Evolutionary conservation across 1,140 invertebrate genomes (phyloP).

Genomic region (Homalodisca vitripennis): DNA sequence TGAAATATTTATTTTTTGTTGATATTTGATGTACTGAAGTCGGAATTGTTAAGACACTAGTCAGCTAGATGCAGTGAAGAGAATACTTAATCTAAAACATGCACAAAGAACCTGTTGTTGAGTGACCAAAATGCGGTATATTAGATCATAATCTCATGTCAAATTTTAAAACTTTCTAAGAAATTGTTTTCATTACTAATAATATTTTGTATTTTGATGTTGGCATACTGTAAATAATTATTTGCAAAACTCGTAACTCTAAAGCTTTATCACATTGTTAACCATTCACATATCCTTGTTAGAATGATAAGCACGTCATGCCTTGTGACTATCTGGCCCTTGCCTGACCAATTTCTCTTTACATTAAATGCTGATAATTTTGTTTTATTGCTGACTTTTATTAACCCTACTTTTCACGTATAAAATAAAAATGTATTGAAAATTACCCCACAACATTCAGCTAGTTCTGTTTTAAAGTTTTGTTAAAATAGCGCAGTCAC

Average conservation of each 20-base stretch:
- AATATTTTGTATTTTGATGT: conserved; percentile 33
- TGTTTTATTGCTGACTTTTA: neutral
- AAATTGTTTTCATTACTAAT: conserved; percentile 22
- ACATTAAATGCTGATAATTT: conserved; percentile 35
- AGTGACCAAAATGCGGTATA: conserved; percentile 35
- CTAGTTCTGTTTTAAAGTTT: too few species aligned
- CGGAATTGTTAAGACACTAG: conserved; percentile 21
- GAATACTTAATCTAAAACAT: conserved; percentile 29
- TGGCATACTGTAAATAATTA: conserved; percentile 30
- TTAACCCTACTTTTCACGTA: too few species aligned
- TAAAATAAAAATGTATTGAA: too few species aligned
- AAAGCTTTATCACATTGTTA: conserved; percentile 36
- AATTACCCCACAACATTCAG: too few species aligned
- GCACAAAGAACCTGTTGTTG: conserved; percentile 28
- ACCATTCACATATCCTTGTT: conserved; percentile 37
- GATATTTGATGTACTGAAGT: conserved; percentile 19
- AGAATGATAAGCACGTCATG: conserved; percentile 30
- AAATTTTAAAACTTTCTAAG: conserved; percentile 31
- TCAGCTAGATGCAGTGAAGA: conserved; percentile 26
- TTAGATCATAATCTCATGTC: conserved; percentile 25
- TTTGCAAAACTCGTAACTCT: conserved; percentile 29
- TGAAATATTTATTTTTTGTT: conserved; percentile 31
- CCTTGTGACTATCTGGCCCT: conserved; percentile 22
- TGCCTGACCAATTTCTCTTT: conserved; percentile 37
- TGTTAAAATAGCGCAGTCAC: too few species aligned